Evolutionary conservation across 2,888 invertebrate genomes (phyloP).

Genomic region (Microctonus aethiopoides): DNA sequence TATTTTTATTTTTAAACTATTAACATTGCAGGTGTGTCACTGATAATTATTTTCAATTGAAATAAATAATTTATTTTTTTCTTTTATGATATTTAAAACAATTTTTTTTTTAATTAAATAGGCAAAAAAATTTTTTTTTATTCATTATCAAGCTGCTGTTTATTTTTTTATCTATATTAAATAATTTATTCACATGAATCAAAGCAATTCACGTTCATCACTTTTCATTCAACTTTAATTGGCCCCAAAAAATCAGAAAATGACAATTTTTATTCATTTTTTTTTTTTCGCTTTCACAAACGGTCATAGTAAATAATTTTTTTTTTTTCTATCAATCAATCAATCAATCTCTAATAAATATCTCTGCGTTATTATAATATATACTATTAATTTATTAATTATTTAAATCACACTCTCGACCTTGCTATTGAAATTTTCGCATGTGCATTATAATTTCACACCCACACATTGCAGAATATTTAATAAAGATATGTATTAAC

Average conservation of each 20-base stretch:
- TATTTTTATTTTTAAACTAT: neutral
- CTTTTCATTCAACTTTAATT: constrained; percentile 52
- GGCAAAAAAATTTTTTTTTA: neutral
- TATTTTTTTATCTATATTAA: neutral
- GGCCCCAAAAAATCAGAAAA: constrained; percentile 62
- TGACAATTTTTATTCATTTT: constrained; percentile 41
- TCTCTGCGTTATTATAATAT: neutral
- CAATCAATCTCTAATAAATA: neutral
- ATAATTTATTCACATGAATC: constrained; percentile 11
- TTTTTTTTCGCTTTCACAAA: constrained; percentile 13
- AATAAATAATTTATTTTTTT: neutral
- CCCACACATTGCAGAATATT: constrained; percentile 35
- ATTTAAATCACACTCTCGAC: constrained; percentile 18
- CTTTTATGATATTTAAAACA: neutral
- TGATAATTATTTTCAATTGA: neutral
- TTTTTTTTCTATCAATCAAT: neutral
- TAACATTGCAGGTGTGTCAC: neutral
- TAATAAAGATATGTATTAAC: constrained; percentile 47
- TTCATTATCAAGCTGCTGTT: neutral
- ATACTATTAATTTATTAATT: constrained; percentile 3
- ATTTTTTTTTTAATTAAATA: no score
- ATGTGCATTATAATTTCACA: neutral
- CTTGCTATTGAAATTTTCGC: neutral
- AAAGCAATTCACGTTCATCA: constrained; percentile 34
- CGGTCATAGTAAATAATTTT: constrained; percentile 29